Conservation (phyloP, 2,113 vertebrate species). For the Corythornis madagascariensis region DNA sequence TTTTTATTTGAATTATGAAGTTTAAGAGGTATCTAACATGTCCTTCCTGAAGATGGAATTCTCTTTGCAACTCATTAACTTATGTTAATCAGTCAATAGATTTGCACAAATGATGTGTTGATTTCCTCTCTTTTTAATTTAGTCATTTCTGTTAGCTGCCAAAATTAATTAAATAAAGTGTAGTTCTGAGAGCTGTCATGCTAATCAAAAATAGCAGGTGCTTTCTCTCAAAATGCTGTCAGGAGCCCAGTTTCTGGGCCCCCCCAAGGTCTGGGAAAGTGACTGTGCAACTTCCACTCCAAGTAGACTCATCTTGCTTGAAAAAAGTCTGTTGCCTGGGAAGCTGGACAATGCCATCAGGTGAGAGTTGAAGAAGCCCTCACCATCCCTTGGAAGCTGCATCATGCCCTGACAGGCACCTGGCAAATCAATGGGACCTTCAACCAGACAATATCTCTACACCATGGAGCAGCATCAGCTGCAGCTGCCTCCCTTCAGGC, state of each 20-base stretch:
- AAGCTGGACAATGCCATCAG: not conserved
- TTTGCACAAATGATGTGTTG: not conserved
- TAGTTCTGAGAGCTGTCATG: not conserved
- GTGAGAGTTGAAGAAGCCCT: not conserved
- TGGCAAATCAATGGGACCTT: fast-evolving
- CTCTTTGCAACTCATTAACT: not conserved
- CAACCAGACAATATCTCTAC: not conserved
- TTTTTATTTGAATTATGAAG: not conserved
- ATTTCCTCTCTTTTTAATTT: constrained; percentile 12
- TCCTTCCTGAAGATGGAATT: not conserved
- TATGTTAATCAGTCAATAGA: constrained; percentile 10
- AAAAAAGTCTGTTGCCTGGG: not conserved
- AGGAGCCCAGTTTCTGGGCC: not conserved
- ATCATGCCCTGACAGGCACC: not conserved
- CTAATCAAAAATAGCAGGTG: constrained; percentile 35
- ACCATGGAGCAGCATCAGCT: not conserved
- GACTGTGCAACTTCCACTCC: not conserved
- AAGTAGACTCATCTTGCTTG: fast-evolving
- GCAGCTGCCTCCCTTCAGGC: not conserved
- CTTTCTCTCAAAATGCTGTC: not conserved
- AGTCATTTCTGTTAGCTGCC: not conserved
- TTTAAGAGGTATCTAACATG: not conserved
- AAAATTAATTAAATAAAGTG: constrained; percentile 34
- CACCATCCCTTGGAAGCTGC: not conserved
- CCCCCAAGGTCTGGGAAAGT: not conserved